Evolutionary conservation across 2,888 invertebrate species (phyloP).

Genomic region (Leptopilina syphax): DNA sequence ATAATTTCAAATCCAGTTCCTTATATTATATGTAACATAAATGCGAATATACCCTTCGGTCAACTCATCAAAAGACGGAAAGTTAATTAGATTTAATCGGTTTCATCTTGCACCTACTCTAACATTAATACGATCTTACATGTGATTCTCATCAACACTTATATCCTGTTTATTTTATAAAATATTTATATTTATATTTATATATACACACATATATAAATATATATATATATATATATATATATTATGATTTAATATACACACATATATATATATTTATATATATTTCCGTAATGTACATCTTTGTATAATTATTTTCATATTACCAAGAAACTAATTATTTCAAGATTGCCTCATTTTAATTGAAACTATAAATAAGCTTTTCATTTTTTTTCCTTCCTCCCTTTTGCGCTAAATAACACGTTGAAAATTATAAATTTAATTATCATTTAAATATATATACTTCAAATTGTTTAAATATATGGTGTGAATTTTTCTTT

Average conservation of each 20-base stretch:
- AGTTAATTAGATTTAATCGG: slow-evolving; percentile 29
- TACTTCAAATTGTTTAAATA: not conserved
- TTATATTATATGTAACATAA: not conserved
- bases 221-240: not conserved
- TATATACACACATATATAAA: not conserved
- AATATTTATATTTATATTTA: not conserved
- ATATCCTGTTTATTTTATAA: slow-evolving; percentile 10
- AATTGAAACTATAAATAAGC: slow-evolving; percentile 11
- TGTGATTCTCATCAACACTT: slow-evolving; percentile 18
- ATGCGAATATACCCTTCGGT: not conserved
- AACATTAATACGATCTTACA: not conserved
- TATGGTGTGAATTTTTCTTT: not conserved
- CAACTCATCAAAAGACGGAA: slow-evolving; percentile 18
- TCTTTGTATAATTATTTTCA: not conserved
- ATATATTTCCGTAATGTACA: not conserved
- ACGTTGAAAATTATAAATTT: slow-evolving; percentile 1
- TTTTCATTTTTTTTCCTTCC: not conserved
- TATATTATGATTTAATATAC: too few species aligned
- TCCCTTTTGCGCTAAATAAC: not conserved
- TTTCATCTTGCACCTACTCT: not conserved
- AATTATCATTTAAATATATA: not conserved
- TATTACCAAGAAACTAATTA: slow-evolving; percentile 12
- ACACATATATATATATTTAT: not conserved
- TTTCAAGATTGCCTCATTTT: not conserved
- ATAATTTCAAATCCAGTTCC: not conserved